A percentile compares a stretch with the other conserved stretches of the same genome.
Conservation (phyloP, 2,797 vertebrate genomes). For the Echiichthys vipera region DNA sequence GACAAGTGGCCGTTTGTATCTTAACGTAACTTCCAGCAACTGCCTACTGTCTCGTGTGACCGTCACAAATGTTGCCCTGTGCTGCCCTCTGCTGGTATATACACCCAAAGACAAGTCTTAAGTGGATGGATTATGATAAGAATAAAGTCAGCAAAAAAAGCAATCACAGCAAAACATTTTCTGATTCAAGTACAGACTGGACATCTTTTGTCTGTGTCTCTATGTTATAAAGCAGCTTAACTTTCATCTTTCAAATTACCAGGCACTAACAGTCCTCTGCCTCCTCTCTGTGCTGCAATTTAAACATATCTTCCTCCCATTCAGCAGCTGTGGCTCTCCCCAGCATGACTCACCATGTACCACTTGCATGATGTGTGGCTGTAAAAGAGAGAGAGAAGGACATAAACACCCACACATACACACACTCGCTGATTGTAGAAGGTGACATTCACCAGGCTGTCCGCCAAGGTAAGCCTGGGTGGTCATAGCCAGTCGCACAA, state of each 20-base stretch:
- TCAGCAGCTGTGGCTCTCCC: conserved; percentile 35
- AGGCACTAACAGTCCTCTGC: not conserved
- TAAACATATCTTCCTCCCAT: conserved; percentile 16
- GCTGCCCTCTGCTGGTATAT: conserved; percentile 70
- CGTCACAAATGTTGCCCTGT: conserved; percentile 43
- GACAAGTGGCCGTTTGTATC: conserved; percentile 1
- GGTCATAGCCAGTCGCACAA: conserved; percentile 21
- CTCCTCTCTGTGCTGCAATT: conserved; percentile 23
- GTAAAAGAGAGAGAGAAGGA: conserved; percentile 4
- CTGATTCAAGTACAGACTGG: not conserved
- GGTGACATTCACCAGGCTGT: conserved; percentile 51
- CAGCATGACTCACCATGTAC: conserved; percentile 57
- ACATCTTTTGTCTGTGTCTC: not conserved
- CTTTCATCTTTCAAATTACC: conserved; percentile 37
- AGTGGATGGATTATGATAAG: not conserved
- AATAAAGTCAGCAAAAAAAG: conserved; percentile 1
- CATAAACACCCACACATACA: not conserved
- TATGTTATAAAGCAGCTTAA: conserved; percentile 15
- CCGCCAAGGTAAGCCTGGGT: conserved; percentile 27
- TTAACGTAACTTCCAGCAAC: not conserved
- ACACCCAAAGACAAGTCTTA: not conserved
- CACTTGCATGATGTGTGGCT: conserved; percentile 10
- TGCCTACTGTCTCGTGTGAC: not conserved
- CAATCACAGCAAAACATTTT: not conserved
- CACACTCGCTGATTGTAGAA: conserved; percentile 24